phyloP scores from a whole-genome alignment of 1,140 invertebrate genomes.

The Ceratosolen solmsi region DNA sequence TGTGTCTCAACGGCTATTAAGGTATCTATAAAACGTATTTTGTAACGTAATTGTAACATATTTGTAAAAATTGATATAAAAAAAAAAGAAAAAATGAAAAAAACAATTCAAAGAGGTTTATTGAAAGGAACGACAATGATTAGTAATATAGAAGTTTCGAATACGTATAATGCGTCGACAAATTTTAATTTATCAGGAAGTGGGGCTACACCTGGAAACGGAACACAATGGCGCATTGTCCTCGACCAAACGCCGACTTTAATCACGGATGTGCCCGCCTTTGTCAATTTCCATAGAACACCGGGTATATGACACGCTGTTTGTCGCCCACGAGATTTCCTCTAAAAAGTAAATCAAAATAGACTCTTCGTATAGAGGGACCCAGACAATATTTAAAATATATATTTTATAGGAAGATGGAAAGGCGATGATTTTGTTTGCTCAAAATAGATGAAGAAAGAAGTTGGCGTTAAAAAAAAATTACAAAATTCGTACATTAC shows the following conservation, averaged over 20 bases:
- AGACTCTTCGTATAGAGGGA: not conserved
- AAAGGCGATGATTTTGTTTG: too few species aligned
- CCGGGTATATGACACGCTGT: slow-evolving; percentile 44
- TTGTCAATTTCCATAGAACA: slow-evolving; percentile 66
- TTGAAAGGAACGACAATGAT: too few species aligned
- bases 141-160: slow-evolving; percentile 39
- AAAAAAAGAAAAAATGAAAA: slow-evolving; percentile 9
- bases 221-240: slow-evolving; percentile 63
- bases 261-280: slow-evolving; percentile 64
- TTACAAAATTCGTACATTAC: too few species aligned
- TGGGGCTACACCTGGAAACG: slow-evolving; percentile 59
- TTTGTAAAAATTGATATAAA: too few species aligned
- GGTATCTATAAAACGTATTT: too few species aligned
- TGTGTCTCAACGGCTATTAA: too few species aligned
- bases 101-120: not conserved
- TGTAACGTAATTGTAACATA: too few species aligned
- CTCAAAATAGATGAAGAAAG: too few species aligned
- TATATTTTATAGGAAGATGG: too few species aligned
- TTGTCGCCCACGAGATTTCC: slow-evolving; percentile 54
- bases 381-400: slow-evolving; percentile 9
- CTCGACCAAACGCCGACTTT: slow-evolving; percentile 59
- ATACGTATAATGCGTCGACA: slow-evolving; percentile 8
- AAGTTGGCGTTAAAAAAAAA: too few species aligned
- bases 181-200: slow-evolving; percentile 61
- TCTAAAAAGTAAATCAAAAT: slow-evolving; percentile 42